Percentiles rank a stretch among this genome's conserved stretches.
Evolutionary conservation across 2,113 vertebrate genomes (phyloP).

Genomic region (Actinemys pallida): DNA sequence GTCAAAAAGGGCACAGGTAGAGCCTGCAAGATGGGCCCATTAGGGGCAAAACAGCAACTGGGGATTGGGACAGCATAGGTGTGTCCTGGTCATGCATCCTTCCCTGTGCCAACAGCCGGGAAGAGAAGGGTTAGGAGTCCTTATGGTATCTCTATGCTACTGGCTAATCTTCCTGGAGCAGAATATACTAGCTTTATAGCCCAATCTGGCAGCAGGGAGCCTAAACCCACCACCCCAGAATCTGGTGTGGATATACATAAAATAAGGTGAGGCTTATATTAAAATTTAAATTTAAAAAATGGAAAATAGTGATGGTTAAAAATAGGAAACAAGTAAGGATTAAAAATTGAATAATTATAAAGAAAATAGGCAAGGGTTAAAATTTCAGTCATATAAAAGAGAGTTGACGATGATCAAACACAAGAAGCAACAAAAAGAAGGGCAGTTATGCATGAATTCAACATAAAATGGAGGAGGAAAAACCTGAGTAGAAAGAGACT

Average conservation of each 20-base stretch:
- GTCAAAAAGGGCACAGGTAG: background rate
- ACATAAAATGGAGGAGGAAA: background rate
- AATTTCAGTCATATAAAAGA: background rate
- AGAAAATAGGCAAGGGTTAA: background rate
- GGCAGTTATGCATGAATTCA: accelerated
- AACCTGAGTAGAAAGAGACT: background rate
- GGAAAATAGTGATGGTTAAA: background rate
- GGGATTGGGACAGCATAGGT: background rate
- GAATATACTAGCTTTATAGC: background rate
- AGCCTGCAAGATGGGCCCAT: background rate
- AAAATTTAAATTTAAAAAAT: background rate
- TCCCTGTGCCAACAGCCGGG: background rate
- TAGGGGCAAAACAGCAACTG: background rate
- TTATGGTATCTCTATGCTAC: background rate
- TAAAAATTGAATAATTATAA: background rate
- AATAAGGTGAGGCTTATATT: background rate
- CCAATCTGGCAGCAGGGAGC: background rate
- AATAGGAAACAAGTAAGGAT: background rate
- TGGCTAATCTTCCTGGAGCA: background rate
- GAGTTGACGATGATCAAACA: background rate
- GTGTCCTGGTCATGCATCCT: background rate
- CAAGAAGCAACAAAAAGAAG: background rate
- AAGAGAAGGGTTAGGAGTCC: background rate
- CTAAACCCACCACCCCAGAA: too few relatives aligned
- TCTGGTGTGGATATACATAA: background rate